Evolutionary conservation across 2,797 vertebrate genomes (phyloP).

Genomic region (Gallinago nigripennis): DNA sequence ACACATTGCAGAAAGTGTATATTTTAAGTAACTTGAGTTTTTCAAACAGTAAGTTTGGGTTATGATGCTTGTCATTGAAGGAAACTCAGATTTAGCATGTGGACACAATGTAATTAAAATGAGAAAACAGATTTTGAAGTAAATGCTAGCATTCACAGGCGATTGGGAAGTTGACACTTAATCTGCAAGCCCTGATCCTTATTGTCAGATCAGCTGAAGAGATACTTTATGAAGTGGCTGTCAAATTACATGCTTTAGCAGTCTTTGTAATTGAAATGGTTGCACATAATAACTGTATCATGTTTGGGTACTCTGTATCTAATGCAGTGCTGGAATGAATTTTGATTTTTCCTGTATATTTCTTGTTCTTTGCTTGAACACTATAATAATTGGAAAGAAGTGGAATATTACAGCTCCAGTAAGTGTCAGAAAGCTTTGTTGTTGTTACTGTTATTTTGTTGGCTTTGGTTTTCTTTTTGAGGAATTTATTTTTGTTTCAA

Average conservation of each 20-base stretch:
- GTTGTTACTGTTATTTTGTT: neutral
- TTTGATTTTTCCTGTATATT: neutral
- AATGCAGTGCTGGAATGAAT: neutral
- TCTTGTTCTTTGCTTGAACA: neutral
- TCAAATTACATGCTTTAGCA: slow-evolving; percentile 54
- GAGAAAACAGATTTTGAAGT: slow-evolving; percentile 12
- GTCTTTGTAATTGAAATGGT: slow-evolving; percentile 55
- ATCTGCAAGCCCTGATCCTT: neutral
- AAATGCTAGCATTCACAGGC: neutral
- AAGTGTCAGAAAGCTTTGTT: neutral
- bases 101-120: slow-evolving; percentile 13
- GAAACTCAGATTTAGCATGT: neutral
- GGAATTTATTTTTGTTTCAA: neutral
- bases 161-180: neutral
- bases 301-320: slow-evolving; percentile 32
- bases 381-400: neutral
- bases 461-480: neutral
- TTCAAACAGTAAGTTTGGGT: neutral
- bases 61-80: neutral
- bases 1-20: neutral
- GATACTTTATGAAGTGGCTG: neutral
- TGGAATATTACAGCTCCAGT: neutral
- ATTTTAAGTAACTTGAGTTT: neutral
- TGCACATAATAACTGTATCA: slow-evolving; percentile 35
- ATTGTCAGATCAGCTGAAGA: slow-evolving; percentile 14